phyloP scores from a whole-genome alignment of 2,113 vertebrate species.

The Noturus placidus region DNA sequence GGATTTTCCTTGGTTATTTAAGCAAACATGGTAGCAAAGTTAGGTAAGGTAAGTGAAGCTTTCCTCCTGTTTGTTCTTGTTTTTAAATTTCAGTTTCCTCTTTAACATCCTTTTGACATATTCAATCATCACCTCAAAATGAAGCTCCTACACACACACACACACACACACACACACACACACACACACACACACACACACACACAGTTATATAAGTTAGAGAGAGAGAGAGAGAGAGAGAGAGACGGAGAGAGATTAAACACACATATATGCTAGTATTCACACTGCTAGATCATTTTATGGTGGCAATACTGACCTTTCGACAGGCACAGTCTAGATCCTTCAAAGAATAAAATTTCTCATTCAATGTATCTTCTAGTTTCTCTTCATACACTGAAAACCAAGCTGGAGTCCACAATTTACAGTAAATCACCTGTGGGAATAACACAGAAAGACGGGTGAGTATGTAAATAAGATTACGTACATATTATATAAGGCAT shows the following conservation, averaged over 20 bases:
- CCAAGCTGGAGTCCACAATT: slow-evolving; percentile 77
- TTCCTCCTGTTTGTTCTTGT: slow-evolving; percentile 67
- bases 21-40: not conserved
- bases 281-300: not conserved
- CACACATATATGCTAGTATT: not conserved
- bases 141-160: slow-evolving; percentile 66
- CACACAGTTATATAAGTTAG: not conserved
- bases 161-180: too few relatives aligned
- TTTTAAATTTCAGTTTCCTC: slow-evolving; percentile 72
- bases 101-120: slow-evolving; percentile 80
- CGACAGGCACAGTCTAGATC: slow-evolving; percentile 70
- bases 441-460: slow-evolving; percentile 11
- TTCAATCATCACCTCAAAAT: slow-evolving; percentile 70
- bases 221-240: not conserved
- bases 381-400: slow-evolving; percentile 59
- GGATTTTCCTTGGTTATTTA: not conserved
- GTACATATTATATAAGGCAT: not conserved
- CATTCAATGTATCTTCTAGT: slow-evolving; percentile 66
- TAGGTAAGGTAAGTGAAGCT: not conserved
- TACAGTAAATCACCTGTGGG: slow-evolving; percentile 72
- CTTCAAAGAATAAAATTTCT: slow-evolving; percentile 62
- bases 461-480: not conserved
- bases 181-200: not conserved
- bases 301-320: slow-evolving; percentile 66
- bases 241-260: not conserved